Conservation (phyloP, 2,888 invertebrate genomes). For the Eumacrocentrus americanus region DNA sequence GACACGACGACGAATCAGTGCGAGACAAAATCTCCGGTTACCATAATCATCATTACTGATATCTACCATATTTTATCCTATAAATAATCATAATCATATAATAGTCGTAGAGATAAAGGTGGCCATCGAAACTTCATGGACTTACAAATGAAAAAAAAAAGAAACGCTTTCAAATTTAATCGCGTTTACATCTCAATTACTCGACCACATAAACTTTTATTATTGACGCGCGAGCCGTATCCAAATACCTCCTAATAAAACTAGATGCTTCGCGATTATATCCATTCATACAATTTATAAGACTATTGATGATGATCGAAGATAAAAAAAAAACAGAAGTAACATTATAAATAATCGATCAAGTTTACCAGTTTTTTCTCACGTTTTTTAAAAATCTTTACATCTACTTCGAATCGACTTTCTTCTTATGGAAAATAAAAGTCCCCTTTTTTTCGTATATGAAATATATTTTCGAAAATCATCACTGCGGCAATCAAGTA, state of each 20-base stretch:
- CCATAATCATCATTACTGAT: conserved; percentile 21
- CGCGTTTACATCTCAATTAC: conserved; percentile 10
- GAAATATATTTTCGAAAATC: conserved; percentile 17
- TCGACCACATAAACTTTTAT: conserved; percentile 2
- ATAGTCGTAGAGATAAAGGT: conserved; percentile 16
- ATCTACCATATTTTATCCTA: conserved; percentile 20
- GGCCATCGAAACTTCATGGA: conserved; percentile 4
- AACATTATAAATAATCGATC: not conserved
- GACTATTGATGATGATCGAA: not conserved
- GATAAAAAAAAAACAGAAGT: not conserved
- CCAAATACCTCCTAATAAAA: conserved; percentile 5
- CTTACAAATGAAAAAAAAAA: not conserved
- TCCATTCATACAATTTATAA: conserved; percentile 5
- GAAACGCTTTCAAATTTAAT: not conserved
- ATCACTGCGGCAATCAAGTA: conserved; percentile 20
- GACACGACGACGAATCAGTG: not conserved
- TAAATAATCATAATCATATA: conserved; percentile 19
- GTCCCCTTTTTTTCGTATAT: conserved; percentile 23
- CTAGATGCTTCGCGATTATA: conserved; percentile 13
- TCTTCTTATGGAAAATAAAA: conserved; percentile 13
- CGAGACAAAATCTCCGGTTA: conserved; percentile 3
- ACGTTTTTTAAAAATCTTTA: conserved; percentile 14
- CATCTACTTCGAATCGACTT: conserved; percentile 9
- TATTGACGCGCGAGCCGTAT: not conserved
- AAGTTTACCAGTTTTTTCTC: conserved; percentile 1